Percentiles rank a stretch among this genome's conserved stretches.
phyloP scores from a whole-genome alignment of 2,113 vertebrate species.

The Smithornis capensis region DNA sequence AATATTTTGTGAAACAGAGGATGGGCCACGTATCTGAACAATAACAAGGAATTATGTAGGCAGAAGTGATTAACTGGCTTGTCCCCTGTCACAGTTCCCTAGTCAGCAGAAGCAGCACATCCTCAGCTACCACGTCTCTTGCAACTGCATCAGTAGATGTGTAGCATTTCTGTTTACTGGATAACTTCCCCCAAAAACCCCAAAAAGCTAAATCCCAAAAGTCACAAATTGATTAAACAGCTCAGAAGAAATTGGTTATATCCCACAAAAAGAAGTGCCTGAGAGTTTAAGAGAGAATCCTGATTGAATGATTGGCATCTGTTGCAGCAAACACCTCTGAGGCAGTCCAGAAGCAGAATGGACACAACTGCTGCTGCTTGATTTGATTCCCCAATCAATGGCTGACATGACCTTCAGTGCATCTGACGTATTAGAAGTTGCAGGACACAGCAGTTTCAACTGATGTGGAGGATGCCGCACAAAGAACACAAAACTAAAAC shows the following conservation, averaged over 20 bases:
- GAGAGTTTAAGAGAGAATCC: not conserved
- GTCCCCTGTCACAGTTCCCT: not conserved
- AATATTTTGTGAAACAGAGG: not conserved
- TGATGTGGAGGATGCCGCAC: not conserved
- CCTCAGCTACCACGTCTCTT: not conserved
- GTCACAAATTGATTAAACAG: not conserved
- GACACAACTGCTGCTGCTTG: not conserved
- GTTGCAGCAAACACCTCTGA: not conserved
- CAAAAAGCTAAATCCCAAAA: not conserved
- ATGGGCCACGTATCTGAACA: not conserved
- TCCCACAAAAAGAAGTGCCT: not conserved
- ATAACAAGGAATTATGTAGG: not conserved
- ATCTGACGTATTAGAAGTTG: not conserved
- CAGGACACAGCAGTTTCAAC: not conserved
- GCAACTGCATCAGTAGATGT: not conserved
- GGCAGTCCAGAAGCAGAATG: not conserved
- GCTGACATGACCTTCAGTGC: not conserved
- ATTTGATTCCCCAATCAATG: not conserved
- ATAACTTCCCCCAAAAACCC: not conserved
- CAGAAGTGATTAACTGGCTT: not conserved
- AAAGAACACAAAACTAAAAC: not conserved
- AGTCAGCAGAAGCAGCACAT: not conserved
- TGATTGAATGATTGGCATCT: not conserved
- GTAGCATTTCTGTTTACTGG: not conserved
- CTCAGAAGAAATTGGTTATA: not conserved